Evolutionary conservation across 2,113 vertebrate genomes (phyloP).

Genomic region (Chaetura pelagica): DNA sequence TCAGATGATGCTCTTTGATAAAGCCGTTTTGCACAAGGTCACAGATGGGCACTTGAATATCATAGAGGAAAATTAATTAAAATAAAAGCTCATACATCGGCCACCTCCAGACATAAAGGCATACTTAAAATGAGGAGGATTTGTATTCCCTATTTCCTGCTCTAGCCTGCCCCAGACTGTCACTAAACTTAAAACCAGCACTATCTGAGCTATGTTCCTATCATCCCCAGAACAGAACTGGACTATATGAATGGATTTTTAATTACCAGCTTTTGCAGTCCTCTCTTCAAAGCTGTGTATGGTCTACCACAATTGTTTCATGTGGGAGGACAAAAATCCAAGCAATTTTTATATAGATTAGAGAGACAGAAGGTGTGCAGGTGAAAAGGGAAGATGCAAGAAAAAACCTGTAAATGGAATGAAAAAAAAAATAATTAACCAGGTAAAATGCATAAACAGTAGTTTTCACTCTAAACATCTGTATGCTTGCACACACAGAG

Average conservation of each 20-base stretch:
- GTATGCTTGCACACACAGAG: not conserved
- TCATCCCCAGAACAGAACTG: not conserved
- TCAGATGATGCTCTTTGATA: constrained; percentile 9
- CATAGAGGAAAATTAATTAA: constrained; percentile 1
- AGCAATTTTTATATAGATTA: not conserved
- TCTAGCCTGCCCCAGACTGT: not conserved
- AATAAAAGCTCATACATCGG: not conserved
- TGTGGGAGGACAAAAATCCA: not conserved
- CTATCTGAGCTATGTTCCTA: not conserved
- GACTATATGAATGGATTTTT: not conserved
- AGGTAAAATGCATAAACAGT: not conserved
- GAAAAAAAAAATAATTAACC: not conserved
- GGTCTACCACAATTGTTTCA: not conserved
- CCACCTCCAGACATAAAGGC: not conserved
- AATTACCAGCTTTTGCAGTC: not conserved
- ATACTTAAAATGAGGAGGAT: not conserved
- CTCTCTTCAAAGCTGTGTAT: not conserved
- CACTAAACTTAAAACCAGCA: not conserved
- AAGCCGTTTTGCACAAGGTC: constrained; percentile 8
- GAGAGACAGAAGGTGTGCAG: not conserved
- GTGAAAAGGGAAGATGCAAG: not conserved
- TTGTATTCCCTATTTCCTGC: not conserved
- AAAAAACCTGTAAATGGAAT: not conserved
- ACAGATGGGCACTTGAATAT: not conserved
- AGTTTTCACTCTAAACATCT: not conserved